Conservation (phyloP, 2,113 vertebrate species). For the Gnathonemus echidnorhynchus region DNA sequence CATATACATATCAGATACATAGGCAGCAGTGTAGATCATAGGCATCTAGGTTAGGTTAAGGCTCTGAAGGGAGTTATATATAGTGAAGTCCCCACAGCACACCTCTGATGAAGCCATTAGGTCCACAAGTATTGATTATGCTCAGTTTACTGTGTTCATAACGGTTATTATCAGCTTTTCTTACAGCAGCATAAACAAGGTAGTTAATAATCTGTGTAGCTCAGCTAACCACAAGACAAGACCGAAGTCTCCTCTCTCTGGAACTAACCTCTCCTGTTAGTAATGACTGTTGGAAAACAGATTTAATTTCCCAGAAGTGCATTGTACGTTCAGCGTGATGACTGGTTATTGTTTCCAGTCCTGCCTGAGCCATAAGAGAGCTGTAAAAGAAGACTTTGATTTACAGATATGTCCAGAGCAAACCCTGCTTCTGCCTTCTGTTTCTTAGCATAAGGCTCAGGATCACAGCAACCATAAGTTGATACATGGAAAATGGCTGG, state of each 20-base stretch:
- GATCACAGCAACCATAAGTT: background rate
- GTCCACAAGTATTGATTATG: constrained; percentile 59
- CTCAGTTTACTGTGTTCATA: background rate
- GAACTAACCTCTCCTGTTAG: constrained; percentile 6
- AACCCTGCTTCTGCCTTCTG: background rate
- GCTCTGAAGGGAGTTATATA: constrained; percentile 32
- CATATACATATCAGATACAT: background rate
- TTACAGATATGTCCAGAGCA: background rate
- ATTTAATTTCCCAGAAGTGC: constrained; percentile 4
- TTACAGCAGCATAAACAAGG: constrained; percentile 24
- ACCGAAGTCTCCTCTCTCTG: background rate
- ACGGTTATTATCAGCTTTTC: constrained; percentile 42
- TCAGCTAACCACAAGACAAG: background rate
- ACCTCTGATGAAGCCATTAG: constrained; percentile 49
- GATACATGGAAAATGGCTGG: background rate
- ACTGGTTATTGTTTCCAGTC: background rate
- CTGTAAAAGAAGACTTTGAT: background rate
- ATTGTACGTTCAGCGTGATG: background rate
- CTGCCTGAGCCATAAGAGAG: constrained; percentile 1
- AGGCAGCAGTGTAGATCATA: background rate
- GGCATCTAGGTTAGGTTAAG: background rate
- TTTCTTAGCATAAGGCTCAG: background rate
- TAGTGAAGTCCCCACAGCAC: constrained; percentile 30
- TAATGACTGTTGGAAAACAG: background rate
- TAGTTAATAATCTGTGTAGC: background rate